Evolutionary conservation across 2,113 vertebrate species (phyloP).

Genomic region (Astur gentilis): DNA sequence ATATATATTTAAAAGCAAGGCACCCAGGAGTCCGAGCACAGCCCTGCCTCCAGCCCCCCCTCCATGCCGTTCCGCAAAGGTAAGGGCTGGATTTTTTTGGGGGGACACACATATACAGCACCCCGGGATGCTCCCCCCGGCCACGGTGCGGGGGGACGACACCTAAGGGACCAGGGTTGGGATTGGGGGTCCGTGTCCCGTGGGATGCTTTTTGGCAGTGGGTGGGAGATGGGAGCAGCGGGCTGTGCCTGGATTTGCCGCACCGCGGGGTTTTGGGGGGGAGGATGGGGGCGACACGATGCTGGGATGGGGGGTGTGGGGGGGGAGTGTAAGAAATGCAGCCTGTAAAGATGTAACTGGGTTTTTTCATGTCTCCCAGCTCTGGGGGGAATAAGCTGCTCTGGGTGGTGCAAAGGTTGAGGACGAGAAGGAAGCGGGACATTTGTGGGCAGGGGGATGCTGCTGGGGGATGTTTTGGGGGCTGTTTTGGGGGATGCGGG

Average conservation of each 20-base stretch:
- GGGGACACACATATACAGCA: neutral
- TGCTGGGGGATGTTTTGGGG: neutral
- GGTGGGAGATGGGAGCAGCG: neutral
- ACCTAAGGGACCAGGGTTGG: neutral
- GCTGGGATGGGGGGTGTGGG: no score
- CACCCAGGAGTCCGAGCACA: no score
- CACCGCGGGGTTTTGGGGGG: rapidly evolving
- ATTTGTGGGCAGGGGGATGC: neutral
- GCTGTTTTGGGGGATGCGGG: neutral
- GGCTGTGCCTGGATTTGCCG: neutral
- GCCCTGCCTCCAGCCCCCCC: no score
- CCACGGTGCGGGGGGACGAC: rapidly evolving
- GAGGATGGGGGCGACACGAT: neutral
- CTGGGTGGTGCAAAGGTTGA: neutral
- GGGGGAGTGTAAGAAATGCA: neutral
- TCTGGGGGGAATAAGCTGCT: neutral
- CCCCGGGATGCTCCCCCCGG: neutral
- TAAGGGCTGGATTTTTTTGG: no score
- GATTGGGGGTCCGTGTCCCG: neutral
- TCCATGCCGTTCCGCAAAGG: no score
- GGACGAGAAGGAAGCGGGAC: rapidly evolving
- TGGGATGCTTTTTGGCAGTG: no score
- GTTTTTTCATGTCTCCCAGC: rapidly evolving
- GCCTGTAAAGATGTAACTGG: neutral
- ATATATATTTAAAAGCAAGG: no score